These are phyloP conservation scores for Thera britannica DNA, from an alignment of 2,888 invertebrate species.

Conservation along the genomic window DNA sequence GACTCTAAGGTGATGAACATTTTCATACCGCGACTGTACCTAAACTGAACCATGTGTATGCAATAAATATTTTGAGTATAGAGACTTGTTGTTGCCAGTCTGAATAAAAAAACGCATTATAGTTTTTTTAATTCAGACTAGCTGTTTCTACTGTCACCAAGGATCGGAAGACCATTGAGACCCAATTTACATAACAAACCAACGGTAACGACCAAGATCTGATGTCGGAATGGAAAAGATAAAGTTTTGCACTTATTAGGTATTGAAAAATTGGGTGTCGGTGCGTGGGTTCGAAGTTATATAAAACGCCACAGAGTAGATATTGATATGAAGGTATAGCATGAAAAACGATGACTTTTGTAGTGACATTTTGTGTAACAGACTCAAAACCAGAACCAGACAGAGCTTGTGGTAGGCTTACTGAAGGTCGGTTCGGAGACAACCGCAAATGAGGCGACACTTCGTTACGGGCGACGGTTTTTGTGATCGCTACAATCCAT, in stretches of 20 bases:
- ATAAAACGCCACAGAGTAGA: not conserved
- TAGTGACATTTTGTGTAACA: no score
- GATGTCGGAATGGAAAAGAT: conserved; percentile 35
- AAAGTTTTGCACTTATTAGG: conserved; percentile 40
- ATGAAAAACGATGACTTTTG: no score
- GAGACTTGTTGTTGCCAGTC: no score
- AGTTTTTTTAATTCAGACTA: not conserved
- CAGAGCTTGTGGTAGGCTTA: no score
- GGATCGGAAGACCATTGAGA: conserved; percentile 51
- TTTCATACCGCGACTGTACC: no score
- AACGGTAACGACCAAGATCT: conserved; percentile 48
- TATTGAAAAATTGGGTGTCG: conserved; percentile 17
- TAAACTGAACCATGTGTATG: no score
- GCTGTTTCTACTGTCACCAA: conserved; percentile 22
- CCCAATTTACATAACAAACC: conserved; percentile 61
- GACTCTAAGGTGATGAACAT: no score
- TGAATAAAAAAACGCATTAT: no score
- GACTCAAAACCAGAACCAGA: no score
- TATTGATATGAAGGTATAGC: not conserved
- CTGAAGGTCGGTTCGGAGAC: conserved; percentile 10
- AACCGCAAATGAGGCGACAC: conserved; percentile 31
- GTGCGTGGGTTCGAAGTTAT: conserved; percentile 4
- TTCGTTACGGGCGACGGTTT: conserved; percentile 28
- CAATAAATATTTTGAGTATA: no score
- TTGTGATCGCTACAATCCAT: conserved; percentile 25